A percentile compares a stretch with the other conserved stretches of the same genome.
These are phyloP conservation scores for Leucosticte australis DNA, from an alignment of 2,113 vertebrate genomes.

Conservation along the genomic window DNA sequence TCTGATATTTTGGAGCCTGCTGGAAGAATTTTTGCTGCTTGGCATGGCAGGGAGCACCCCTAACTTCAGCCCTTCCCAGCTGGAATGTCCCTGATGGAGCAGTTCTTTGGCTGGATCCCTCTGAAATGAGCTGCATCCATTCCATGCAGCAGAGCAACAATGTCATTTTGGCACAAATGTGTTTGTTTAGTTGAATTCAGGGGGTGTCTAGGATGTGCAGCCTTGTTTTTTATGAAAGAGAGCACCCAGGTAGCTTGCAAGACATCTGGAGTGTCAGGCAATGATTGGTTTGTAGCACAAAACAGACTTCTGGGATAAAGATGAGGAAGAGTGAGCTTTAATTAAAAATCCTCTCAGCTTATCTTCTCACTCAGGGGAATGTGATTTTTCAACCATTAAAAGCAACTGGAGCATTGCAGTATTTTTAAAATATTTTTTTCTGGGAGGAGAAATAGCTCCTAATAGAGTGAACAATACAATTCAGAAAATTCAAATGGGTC, in stretches of 20 bases:
- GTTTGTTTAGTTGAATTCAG: not conserved
- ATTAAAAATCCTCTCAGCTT: constrained; percentile 45
- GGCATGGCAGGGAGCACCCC: rapidly evolving
- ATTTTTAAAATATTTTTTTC: not conserved
- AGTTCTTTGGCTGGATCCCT: not conserved
- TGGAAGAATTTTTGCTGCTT: not conserved
- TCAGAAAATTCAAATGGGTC: not conserved
- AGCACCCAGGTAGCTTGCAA: not conserved
- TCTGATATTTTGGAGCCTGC: no score
- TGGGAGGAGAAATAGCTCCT: not conserved
- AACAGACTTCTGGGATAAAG: constrained; percentile 5
- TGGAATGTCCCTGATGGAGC: not conserved
- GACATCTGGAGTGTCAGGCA: not conserved
- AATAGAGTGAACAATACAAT: not conserved
- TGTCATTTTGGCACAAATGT: not conserved
- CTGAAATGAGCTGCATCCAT: rapidly evolving
- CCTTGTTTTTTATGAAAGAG: not conserved
- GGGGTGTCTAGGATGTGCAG: not conserved
- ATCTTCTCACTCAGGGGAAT: not conserved
- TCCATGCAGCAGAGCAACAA: not conserved
- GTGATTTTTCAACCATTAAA: not conserved
- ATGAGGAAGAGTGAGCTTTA: constrained; percentile 23
- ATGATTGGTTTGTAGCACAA: not conserved
- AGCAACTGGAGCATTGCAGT: not conserved
- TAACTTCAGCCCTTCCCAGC: not conserved